Evolutionary conservation across 2,113 vertebrate species (phyloP).

Genomic region (Eclectus roratus): DNA sequence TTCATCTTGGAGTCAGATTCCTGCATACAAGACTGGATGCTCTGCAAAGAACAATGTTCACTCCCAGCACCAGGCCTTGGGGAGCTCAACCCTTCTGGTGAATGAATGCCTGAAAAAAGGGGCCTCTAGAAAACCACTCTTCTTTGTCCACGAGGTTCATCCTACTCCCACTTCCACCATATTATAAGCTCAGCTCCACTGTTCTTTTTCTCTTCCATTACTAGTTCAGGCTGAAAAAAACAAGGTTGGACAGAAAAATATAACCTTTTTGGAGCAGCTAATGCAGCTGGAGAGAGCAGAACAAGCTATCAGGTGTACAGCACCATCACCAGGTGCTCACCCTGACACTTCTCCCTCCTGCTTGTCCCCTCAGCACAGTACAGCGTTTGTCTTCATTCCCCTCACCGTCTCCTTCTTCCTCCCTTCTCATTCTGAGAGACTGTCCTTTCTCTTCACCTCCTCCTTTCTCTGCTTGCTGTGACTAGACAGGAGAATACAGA

Average conservation of each 20-base stretch:
- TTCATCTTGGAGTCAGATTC: not conserved
- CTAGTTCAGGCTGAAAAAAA: not conserved
- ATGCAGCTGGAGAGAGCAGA: not conserved
- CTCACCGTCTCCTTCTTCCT: conserved; percentile 15
- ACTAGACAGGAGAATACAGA: conserved; percentile 9
- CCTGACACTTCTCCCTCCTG: not conserved
- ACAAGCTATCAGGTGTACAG: not conserved
- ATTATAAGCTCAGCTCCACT: not conserved
- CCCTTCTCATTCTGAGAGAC: not conserved
- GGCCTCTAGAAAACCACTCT: not conserved
- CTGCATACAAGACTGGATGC: rapidly evolving
- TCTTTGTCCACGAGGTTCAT: not conserved
- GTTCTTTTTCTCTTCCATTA: not conserved
- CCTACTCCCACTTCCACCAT: not conserved
- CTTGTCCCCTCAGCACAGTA: not conserved
- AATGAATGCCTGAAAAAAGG: not conserved
- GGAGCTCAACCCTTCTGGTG: not conserved
- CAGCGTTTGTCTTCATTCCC: not conserved
- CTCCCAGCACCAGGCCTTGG: not conserved
- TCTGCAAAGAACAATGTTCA: not conserved
- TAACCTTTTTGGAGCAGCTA: not conserved
- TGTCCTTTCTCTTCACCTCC: conserved; percentile 13
- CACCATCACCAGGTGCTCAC: not conserved
- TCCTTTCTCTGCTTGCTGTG: conserved; percentile 9
- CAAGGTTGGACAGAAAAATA: not conserved